Evolutionary conservation across 1,140 invertebrate species (phyloP).

Genomic region (Solenopsis invicta): DNA sequence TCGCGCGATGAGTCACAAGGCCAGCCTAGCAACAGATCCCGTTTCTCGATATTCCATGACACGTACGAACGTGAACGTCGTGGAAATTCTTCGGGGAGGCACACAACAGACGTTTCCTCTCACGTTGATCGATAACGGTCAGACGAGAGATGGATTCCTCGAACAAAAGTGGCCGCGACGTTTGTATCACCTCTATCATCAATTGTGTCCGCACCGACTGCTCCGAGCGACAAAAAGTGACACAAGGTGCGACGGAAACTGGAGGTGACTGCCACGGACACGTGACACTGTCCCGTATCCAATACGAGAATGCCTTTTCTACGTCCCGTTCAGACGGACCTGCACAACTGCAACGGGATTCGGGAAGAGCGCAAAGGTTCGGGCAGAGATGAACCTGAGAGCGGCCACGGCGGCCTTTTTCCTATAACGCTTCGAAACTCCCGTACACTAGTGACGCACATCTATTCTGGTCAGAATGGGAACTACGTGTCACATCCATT

Average conservation of each 20-base stretch:
- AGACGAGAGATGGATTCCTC: slow-evolving; percentile 38
- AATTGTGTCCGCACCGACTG: neutral
- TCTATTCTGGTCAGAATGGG: too few relatives aligned
- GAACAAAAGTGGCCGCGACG: slow-evolving; percentile 27
- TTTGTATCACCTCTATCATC: neutral
- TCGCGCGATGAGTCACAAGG: slow-evolving; percentile 59
- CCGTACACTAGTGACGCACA: too few relatives aligned
- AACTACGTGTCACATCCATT: too few relatives aligned
- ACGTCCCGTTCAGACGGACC: neutral
- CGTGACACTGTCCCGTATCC: neutral
- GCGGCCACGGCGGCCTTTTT: too few relatives aligned
- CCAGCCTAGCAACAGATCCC: neutral
- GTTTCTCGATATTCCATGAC: neutral
- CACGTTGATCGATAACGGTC: slow-evolving; percentile 57
- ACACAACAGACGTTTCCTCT: slow-evolving; percentile 36
- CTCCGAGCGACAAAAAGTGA: neutral
- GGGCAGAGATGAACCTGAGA: too few relatives aligned
- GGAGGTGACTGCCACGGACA: neutral
- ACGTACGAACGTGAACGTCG: neutral
- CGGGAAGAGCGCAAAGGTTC: too few relatives aligned
- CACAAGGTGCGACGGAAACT: neutral
- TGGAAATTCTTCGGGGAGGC: slow-evolving; percentile 33
- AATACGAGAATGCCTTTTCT: neutral
- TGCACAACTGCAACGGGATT: neutral
- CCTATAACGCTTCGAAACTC: too few relatives aligned